Conservation (phyloP, 2,797 vertebrate genomes). For the Pseudochaenichthys georgianus region DNA sequence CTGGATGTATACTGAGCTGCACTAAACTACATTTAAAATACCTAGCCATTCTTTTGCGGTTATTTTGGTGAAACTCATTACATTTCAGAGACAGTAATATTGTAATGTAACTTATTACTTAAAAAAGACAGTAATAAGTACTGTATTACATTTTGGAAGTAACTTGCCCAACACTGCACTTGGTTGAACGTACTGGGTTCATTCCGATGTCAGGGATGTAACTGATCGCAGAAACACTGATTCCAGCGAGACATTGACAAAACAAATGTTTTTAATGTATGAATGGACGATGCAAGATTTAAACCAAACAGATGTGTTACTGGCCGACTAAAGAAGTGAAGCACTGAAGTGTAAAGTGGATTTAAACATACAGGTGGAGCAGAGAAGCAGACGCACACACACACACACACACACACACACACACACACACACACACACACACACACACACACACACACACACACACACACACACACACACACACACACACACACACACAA, state of each 20-base stretch:
- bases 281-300: not conserved
- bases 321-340: not conserved
- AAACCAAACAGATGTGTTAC: not conserved
- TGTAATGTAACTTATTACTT: too few relatives aligned
- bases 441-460: too few relatives aligned
- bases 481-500: too few relatives aligned
- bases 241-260: not conserved
- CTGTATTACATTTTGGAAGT: too few relatives aligned
- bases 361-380: not conserved
- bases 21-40: too few relatives aligned
- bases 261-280: not conserved
- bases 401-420: constrained; percentile 2
- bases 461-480: not conserved
- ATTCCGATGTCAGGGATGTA: not conserved
- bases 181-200: not conserved
- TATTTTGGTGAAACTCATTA: too few relatives aligned
- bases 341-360: not conserved
- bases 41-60: too few relatives aligned
- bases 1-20: too few relatives aligned
- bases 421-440: too few relatives aligned
- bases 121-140: too few relatives aligned
- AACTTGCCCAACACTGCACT: too few relatives aligned
- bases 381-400: not conserved
- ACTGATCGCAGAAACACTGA: not conserved
- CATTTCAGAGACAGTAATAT: too few relatives aligned